These are phyloP conservation scores for Herminia tarsipennalis DNA, from an alignment of 2,888 invertebrate species.

Conservation along the genomic window DNA sequence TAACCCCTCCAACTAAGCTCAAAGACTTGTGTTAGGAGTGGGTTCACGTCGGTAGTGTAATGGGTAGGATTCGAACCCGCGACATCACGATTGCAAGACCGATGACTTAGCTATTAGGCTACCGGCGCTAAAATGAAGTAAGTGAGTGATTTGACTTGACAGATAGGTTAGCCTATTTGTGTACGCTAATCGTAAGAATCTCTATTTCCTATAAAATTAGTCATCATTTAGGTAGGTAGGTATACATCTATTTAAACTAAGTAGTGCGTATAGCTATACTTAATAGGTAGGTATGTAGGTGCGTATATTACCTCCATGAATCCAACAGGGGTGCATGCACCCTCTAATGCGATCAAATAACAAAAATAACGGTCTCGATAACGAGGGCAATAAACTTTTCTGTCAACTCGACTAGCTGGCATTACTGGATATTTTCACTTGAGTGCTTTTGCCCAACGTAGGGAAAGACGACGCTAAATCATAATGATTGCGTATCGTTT, in stretches of 20 bases:
- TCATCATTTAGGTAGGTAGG: constrained; percentile 5
- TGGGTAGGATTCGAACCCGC: too few relatives aligned
- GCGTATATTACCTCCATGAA: constrained; percentile 6
- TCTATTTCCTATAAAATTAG: too few relatives aligned
- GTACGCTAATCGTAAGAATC: too few relatives aligned
- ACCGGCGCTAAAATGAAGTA: too few relatives aligned
- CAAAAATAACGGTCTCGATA: constrained; percentile 78
- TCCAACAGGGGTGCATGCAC: constrained; percentile 46
- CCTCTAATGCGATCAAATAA: constrained; percentile 82
- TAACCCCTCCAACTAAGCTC: too few relatives aligned
- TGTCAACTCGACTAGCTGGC: constrained; percentile 65
- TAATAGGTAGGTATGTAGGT: too few relatives aligned
- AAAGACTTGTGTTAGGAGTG: too few relatives aligned
- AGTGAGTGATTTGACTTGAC: too few relatives aligned
- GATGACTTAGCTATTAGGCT: too few relatives aligned
- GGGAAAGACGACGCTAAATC: constrained; percentile 46
- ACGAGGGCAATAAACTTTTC: constrained; percentile 76
- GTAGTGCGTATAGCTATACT: constrained; percentile 1
- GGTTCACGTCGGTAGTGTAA: too few relatives aligned
- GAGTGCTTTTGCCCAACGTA: constrained; percentile 59
- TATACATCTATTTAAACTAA: constrained; percentile 7
- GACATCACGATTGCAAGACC: too few relatives aligned
- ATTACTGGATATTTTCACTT: constrained; percentile 59
- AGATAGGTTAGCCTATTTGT: too few relatives aligned
- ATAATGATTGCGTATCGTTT: constrained; percentile 10